phyloP scores from a whole-genome alignment of 2,888 invertebrate species.

The Mechanitis messenoides region DNA sequence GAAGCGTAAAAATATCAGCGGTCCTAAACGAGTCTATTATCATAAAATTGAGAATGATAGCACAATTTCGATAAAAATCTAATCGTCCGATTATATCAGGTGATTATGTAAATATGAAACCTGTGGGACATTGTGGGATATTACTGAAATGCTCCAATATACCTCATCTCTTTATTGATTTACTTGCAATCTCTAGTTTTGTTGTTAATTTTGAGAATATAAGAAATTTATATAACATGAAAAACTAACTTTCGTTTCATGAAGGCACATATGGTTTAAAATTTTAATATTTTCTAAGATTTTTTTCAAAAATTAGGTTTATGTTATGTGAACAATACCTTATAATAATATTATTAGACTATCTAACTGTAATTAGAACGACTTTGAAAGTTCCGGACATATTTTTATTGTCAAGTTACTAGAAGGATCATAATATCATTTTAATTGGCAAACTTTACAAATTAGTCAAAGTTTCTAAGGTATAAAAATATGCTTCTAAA shows the following conservation, averaged over 20 bases:
- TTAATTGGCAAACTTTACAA: constrained; percentile 21
- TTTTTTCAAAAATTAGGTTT: no score
- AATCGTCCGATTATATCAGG: constrained; percentile 4
- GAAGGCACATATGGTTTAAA: no score
- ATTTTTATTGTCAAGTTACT: constrained; percentile 12
- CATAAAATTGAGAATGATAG: constrained; percentile 9
- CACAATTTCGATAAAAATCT: constrained; percentile 11
- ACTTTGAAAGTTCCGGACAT: constrained; percentile 8
- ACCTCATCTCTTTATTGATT: no score
- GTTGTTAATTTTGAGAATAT: no score
- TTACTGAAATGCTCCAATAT: background rate
- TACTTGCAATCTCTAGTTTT: no score
- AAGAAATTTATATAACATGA: no score
- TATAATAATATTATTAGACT: no score
- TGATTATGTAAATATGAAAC: constrained; percentile 20
- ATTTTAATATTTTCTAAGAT: no score
- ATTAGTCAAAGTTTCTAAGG: constrained; percentile 11
- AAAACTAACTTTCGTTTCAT: no score
- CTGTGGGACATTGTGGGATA: constrained; percentile 15
- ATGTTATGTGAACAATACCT: no score
- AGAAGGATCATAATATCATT: constrained; percentile 12
- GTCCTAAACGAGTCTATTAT: constrained; percentile 7
- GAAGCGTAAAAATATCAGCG: no score
- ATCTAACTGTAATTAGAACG: no score
- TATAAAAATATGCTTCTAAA: background rate